Conservation (phyloP, 2,888 invertebrate genomes). For the Phasia obesa region DNA sequence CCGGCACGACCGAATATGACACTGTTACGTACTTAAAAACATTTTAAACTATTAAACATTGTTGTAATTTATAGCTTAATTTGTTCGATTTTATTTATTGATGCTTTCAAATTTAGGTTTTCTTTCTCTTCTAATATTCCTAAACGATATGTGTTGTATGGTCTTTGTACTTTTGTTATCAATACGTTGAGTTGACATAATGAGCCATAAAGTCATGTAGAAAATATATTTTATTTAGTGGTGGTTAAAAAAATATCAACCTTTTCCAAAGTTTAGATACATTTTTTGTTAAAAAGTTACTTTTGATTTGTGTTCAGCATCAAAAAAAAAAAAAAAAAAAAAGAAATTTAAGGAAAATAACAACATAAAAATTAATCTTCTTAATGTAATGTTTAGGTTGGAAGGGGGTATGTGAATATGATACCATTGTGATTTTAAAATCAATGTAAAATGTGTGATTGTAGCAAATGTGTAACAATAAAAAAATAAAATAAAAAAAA, state of each 20-base stretch:
- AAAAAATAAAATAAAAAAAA: conserved; percentile 6
- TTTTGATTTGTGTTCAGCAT: conserved; percentile 37
- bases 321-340: neutral
- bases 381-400: conserved; percentile 50
- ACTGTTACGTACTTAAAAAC: neutral
- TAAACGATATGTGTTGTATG: conserved; percentile 19
- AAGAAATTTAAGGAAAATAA: conserved; percentile 18
- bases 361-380: conserved; percentile 65
- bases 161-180: conserved; percentile 17
- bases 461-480: conserved; percentile 28
- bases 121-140: neutral
- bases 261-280: conserved; percentile 22
- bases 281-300: conserved; percentile 31
- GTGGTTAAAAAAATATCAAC: conserved; percentile 19
- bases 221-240: conserved; percentile 38
- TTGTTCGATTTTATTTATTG: conserved; percentile 60
- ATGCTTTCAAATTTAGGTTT: conserved; percentile 52
- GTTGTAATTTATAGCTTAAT: conserved; percentile 59
- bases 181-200: conserved; percentile 57
- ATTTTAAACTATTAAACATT: conserved; percentile 1
- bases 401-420: conserved; percentile 25
- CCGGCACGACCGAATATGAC: no score
- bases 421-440: conserved; percentile 42
- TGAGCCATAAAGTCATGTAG: conserved; percentile 56
- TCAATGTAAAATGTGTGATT: conserved; percentile 38